These are phyloP conservation scores for Drosophila athabasca DNA, from an alignment of 1,140 invertebrate species.

Conservation along the genomic window DNA sequence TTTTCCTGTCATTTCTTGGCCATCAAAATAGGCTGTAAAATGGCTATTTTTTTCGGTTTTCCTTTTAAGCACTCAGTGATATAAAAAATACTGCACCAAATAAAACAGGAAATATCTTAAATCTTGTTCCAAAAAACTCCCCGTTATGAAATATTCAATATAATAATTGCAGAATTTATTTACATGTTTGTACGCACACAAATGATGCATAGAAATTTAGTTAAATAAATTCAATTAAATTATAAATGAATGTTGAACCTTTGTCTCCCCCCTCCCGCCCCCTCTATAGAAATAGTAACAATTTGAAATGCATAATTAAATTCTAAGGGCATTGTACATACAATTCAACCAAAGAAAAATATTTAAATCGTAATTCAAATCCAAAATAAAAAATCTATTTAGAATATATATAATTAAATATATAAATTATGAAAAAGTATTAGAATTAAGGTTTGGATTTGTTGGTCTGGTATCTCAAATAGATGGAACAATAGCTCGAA, in stretches of 20 bases:
- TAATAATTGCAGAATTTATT: constrained; percentile 63
- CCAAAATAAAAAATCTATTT: constrained; percentile 28
- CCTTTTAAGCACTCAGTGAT: constrained; percentile 27
- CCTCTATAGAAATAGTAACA: constrained; percentile 25
- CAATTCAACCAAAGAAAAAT: constrained; percentile 23
- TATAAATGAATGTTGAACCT: constrained; percentile 15
- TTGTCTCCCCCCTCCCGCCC: neutral
- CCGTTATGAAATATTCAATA: constrained; percentile 37
- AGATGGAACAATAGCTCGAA: too few species aligned
- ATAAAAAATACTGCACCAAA: constrained; percentile 10
- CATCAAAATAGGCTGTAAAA: constrained; percentile 32
- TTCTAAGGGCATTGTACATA: constrained; percentile 44
- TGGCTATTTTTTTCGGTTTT: constrained; percentile 27
- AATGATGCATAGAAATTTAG: constrained; percentile 39
- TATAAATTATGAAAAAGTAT: neutral
- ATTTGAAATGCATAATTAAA: constrained; percentile 24
- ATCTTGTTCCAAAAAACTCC: constrained; percentile 15
- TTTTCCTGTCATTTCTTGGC: neutral
- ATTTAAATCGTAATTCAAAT: constrained; percentile 17
- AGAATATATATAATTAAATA: constrained; percentile 1
- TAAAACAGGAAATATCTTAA: constrained; percentile 6
- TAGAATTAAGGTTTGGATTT: neutral
- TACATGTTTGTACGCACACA: constrained; percentile 22
- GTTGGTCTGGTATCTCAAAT: neutral
- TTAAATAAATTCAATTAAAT: constrained; percentile 28